Evolutionary conservation across 2,888 invertebrate species (phyloP), one percentile per base, ranked within the genome.

Genomic region (Dolichomitus sp.): DNA sequence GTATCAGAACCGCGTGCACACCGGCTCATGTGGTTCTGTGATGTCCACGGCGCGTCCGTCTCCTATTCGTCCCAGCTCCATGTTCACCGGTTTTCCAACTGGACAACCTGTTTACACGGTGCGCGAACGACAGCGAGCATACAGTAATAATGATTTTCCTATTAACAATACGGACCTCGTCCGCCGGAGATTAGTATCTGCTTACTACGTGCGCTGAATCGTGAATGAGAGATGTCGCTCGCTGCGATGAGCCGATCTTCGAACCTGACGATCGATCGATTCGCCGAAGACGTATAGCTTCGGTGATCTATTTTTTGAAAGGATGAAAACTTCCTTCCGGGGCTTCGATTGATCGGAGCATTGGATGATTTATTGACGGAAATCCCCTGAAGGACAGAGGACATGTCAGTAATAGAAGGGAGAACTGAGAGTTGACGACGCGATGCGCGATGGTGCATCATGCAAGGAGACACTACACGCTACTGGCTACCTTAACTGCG

Each of bases 21-120:
- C 52, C 19, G 78, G 54, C 69, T 78, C 78, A 74, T 75, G 74
- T 72, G 45, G 45, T 76, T 79, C 65, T 45, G 59, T 72, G 75
- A 83, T 79, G 79, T 72, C 74, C 74, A 54, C 33, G 54, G 33
- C 73, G 74, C 48, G 54, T 63, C 63, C 69, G 61, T 72, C 77
- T 69, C 57, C 30, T 57, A 30, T 30, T 57, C 14, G 57, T 30
- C n/a, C 57, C 3, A 27, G 57, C 14, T 23, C 23, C 30, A 14
- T 59, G 57, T 80, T 78, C 89, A 87, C 86, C 82, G 85, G 83
- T 85, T 85, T 84, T 76, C 77, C 86, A 82, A 79, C 83, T 65
- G 86, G 83, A 89, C 88, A 92, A 91, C 92, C 91, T 91, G 92
- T 91, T 92, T 90, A 88, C 88, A 85, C 88, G 86, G 70, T 87